These are phyloP conservation scores for Heloderma charlesbogerti DNA, from an alignment of 2,113 vertebrate species.

Conservation along the genomic window DNA sequence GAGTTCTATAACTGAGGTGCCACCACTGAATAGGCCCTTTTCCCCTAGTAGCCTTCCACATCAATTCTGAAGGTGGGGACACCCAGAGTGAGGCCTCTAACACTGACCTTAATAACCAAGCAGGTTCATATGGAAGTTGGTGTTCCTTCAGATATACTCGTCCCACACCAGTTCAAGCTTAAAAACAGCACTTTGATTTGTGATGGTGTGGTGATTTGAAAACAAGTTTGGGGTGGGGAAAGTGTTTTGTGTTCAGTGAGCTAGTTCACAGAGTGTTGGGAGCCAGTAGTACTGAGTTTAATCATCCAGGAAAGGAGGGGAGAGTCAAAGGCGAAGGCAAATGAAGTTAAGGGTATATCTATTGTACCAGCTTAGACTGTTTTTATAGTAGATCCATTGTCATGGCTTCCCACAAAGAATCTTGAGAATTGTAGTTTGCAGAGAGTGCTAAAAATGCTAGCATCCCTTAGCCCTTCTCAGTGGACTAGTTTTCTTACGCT, in stretches of 20 bases:
- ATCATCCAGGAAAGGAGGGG: not conserved
- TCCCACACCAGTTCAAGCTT: not conserved
- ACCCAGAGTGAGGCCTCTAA: not conserved
- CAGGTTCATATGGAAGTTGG: not conserved
- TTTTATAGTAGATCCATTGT: not conserved
- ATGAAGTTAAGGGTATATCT: not conserved
- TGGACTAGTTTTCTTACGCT: not conserved
- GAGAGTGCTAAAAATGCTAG: not conserved
- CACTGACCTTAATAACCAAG: not conserved
- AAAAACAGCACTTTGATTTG: not conserved
- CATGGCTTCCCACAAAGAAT: not conserved
- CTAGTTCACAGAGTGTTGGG: not conserved
- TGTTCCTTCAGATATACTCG: not conserved
- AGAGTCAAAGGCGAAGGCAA: not conserved
- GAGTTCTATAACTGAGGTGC: no score
- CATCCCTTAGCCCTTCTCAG: not conserved
- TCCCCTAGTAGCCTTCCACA: no score
- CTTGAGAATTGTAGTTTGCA: not conserved
- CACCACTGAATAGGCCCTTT: not conserved
- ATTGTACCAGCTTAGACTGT: not conserved
- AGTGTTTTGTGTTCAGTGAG: not conserved
- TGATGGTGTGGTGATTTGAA: not conserved
- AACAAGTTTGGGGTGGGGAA: not conserved
- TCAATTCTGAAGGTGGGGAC: no score
- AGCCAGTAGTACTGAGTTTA: not conserved